Evolutionary conservation across 2,888 invertebrate species (phyloP), one percentile per base, ranked within the genome.

Genomic region (Brachypalpus laphriformis): DNA sequence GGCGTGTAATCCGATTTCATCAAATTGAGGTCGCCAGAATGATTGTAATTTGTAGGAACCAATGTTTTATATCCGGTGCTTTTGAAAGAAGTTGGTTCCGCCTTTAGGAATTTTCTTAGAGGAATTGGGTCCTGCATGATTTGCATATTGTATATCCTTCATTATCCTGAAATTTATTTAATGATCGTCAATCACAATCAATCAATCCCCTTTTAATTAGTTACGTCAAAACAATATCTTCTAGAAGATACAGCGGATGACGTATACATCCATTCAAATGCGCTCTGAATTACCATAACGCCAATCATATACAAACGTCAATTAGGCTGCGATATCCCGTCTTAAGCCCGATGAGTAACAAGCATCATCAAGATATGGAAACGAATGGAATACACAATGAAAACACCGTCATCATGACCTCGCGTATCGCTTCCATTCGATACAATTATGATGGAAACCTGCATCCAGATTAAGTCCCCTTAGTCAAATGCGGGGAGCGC

Each of bases 301-400:
- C 88, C 90, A 90, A 90, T 90, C 90, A 90, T 90, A 90, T 89
- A 88, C 90, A 90, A 90, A 90, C 88, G 90, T 90, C 90, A 90
- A 90, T 90, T 90, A 90, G 88, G 89, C 71, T 70, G 65, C 70
- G 75, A 81, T 76, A 81, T 81, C 31, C 81, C 75, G 71, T 71
- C 80, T 81, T 65, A 71, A 54, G 75, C 20, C 47, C 81, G 80
- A 74, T 83, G 83, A 83, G 78, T 83, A 74, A 83, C 83, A 80
- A 74, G 80, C 83, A 74, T 83, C 83, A 75, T 83, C 80, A 83
- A 83, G 83, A 83, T 83, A 81, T 80, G 81, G 75, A 85, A 85
- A 85, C 70, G 65, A 85, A 59, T 76, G 75, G 85, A 81, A 85
- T 85, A 81, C 66, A 71, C 75, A 81, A 85, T 81, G 75, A 61